Base-by-base conservation (phyloP, 2,113 vertebrate genomes). In the Oxyruncus cristatus region DNA sequence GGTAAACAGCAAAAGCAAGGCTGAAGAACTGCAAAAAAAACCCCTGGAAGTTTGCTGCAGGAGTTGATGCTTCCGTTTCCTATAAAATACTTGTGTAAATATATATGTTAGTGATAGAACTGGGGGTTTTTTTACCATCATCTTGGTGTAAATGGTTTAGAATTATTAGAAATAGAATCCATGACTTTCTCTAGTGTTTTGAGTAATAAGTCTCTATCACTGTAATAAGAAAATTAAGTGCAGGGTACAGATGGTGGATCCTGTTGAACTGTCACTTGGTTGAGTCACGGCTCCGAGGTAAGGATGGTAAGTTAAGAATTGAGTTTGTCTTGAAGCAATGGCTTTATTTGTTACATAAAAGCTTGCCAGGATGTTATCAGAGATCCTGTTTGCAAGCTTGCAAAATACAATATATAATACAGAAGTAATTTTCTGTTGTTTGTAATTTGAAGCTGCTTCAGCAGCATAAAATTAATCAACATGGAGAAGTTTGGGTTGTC, bases 1-100 rank as follows among this genome's bases (percentile, higher is more conserved):
- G 99, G 99, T 99, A 99, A 98, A 85, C 46, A 66, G 32, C 49
- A 89, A 44, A 27, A 23, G 27, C 49, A 32, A n/a, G 55, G 27
- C 49, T 35, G 3, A 67, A 80, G 49, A 85, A 11, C 30, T 35
- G 22, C 32, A 1, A 16, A 52, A 52, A 52, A 16, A 52, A 3
- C 14, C 46, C 49, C 8, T 46, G 41, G 26, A 44, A 58, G 39
- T 16, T 14, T 41, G 8, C 58, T 88, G 42, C 49, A 62, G 59
- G 33, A 59, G 4, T 59, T 52, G 26, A 55, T 88, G 71, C 11
- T 85, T 81, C 23, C 66, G 12, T 67, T 85, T 85, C 46, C 6
- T 61, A 3, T 24, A 7, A 66, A 67, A 74, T 44, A 58, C 12
- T 55, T 33, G 4, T 5, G 6, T 59, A n/a, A 27, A 23, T 82